These are phyloP conservation scores for Sarcophaga bullata DNA, from an alignment of 1,140 invertebrate genomes.

Conservation along the genomic window DNA sequence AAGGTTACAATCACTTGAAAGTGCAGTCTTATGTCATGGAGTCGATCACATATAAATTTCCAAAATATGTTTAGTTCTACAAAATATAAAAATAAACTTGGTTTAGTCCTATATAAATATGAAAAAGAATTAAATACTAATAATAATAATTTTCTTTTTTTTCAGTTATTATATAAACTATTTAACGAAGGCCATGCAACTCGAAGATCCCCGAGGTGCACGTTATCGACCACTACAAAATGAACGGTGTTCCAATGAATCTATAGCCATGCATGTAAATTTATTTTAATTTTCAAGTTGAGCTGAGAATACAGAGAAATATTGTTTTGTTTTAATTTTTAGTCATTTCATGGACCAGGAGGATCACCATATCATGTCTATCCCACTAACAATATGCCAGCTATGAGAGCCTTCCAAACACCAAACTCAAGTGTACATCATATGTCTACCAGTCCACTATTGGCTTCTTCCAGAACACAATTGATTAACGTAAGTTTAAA, in stretches of 20 bases:
- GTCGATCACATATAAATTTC: no score
- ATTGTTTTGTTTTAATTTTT: neutral
- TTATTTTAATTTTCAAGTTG: slow-evolving; percentile 21
- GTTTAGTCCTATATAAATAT: no score
- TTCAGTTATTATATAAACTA: slow-evolving; percentile 83
- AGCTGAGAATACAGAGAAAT: neutral
- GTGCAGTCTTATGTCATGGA: no score
- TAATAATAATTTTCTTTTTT: slow-evolving; percentile 37
- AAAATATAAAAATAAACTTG: no score
- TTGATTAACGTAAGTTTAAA: slow-evolving; percentile 28
- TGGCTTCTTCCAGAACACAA: slow-evolving; percentile 50
- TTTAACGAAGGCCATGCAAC: slow-evolving; percentile 75
- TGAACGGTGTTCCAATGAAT: slow-evolving; percentile 68
- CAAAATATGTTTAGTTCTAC: no score
- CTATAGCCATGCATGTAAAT: slow-evolving; percentile 70
- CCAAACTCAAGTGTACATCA: slow-evolving; percentile 56
- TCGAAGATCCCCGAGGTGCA: slow-evolving; percentile 73
- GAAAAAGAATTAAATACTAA: no score
- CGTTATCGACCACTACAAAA: slow-evolving; percentile 70
- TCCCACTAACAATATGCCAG: slow-evolving; percentile 62
- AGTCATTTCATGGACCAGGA: slow-evolving; percentile 44
- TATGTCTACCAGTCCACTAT: slow-evolving; percentile 62
- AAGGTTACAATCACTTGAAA: no score
- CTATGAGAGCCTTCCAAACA: slow-evolving; percentile 63
- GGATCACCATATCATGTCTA: slow-evolving; percentile 64